Conservation (phyloP, 2,888 invertebrate species). For the Bimastos eiseni region DNA sequence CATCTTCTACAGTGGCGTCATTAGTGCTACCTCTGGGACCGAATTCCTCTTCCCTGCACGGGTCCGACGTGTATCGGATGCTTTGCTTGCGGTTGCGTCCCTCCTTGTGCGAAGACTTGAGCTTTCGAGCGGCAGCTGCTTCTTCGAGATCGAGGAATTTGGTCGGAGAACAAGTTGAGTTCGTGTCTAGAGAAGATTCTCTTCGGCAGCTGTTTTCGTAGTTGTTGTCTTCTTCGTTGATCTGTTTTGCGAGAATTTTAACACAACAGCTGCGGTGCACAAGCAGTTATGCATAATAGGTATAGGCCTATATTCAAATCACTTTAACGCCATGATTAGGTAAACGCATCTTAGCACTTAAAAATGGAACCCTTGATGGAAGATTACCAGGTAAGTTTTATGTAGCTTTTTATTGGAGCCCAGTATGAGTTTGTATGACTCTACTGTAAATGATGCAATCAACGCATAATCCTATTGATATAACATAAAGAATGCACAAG, state of each 20-base stretch:
- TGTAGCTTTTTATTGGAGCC: too few relatives aligned
- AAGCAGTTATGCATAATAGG: not conserved
- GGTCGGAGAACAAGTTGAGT: not conserved
- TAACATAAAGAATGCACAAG: too few relatives aligned
- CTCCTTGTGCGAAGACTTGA: not conserved
- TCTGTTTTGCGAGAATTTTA: not conserved
- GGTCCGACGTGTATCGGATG: slow-evolving; percentile 2
- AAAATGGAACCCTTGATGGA: too few relatives aligned
- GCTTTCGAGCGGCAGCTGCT: not conserved
- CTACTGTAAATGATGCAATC: too few relatives aligned
- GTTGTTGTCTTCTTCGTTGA: slow-evolving; percentile 15
- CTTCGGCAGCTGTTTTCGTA: slow-evolving; percentile 3
- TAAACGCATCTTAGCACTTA: too few relatives aligned
- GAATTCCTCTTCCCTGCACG: not conserved
- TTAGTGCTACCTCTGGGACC: not conserved
- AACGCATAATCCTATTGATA: too few relatives aligned
- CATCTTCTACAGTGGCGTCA: not conserved
- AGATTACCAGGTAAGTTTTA: too few relatives aligned
- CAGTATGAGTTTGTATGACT: too few relatives aligned
- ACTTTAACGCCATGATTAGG: too few relatives aligned
- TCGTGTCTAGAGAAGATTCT: not conserved
- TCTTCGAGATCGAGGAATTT: slow-evolving; percentile 25
- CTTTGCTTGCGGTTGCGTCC: slow-evolving; percentile 3
- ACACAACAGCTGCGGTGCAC: not conserved
- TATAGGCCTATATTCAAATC: not conserved